These are phyloP conservation scores for Tychaedon coryphoeus DNA, from an alignment of 2,113 vertebrate species.

Conservation along the genomic window DNA sequence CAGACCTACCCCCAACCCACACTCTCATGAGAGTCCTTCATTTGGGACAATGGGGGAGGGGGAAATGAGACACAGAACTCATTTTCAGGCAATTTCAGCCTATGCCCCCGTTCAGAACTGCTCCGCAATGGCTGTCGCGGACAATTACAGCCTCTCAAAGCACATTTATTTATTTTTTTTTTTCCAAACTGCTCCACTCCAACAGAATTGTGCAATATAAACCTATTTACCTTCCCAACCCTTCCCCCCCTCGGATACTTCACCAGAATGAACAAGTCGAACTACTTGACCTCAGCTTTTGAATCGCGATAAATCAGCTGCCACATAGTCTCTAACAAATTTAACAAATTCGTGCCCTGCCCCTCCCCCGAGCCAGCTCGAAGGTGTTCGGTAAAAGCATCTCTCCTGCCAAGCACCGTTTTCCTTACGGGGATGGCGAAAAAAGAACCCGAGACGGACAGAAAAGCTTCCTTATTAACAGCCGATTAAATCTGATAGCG, in stretches of 20 bases:
- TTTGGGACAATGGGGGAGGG: slow-evolving; percentile 53
- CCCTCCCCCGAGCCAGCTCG: background rate
- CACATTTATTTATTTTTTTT: background rate
- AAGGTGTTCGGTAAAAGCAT: slow-evolving; percentile 46
- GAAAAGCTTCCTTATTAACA: background rate
- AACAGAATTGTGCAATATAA: slow-evolving; percentile 35
- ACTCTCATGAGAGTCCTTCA: slow-evolving; percentile 42
- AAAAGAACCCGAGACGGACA: background rate
- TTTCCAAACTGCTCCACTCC: background rate
- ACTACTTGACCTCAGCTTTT: background rate
- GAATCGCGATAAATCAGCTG: slow-evolving; percentile 25
- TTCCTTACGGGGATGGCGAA: background rate
- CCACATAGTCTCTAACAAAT: background rate
- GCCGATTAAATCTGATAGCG: background rate
- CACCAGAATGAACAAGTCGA: background rate
- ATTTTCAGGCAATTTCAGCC: slow-evolving; percentile 12
- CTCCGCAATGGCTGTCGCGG: slow-evolving; percentile 20
- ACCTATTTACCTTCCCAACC: slow-evolving; percentile 51
- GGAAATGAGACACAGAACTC: slow-evolving; percentile 2
- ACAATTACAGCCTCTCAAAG: slow-evolving; percentile 39
- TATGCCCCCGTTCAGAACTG: background rate
- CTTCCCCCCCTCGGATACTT: background rate
- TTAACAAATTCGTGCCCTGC: slow-evolving; percentile 15
- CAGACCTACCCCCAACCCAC: slow-evolving; percentile 52
- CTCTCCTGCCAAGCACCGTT: slow-evolving; percentile 11